A percentile compares a stretch with the other conserved stretches of the same genome.
These are phyloP conservation scores for Creontiades dilutus DNA, from an alignment of 2,888 invertebrate species.

Conservation along the genomic window DNA sequence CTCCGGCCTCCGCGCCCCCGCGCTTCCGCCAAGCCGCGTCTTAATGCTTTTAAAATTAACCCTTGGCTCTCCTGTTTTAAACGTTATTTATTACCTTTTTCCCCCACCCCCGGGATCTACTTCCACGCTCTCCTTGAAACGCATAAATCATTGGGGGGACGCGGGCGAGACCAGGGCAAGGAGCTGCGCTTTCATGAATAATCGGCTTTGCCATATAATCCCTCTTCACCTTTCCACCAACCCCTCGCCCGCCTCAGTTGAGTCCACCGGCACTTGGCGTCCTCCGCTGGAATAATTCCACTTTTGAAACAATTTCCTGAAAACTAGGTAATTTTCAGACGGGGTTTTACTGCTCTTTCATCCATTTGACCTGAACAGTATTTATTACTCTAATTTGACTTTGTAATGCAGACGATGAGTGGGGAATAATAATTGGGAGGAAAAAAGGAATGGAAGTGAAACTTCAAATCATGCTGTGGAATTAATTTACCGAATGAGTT, in stretches of 20 bases:
- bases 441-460: not conserved
- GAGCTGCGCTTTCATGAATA: slow-evolving; percentile 66
- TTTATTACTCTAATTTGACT: slow-evolving; percentile 33
- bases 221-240: slow-evolving; percentile 16
- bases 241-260: not conserved
- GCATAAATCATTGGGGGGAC: slow-evolving; percentile 60
- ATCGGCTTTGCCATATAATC: slow-evolving; percentile 66
- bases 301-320: slow-evolving; percentile 39
- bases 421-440: not conserved
- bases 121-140: slow-evolving; percentile 48
- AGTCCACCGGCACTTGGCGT: slow-evolving; percentile 24
- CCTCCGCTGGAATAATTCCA: not conserved
- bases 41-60: slow-evolving; percentile 69
- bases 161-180: slow-evolving; percentile 33
- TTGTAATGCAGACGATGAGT: not conserved
- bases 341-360: not conserved
- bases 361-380: slow-evolving; percentile 25
- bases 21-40: slow-evolving; percentile 13
- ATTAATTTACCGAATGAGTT: not conserved
- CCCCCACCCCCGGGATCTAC: slow-evolving; percentile 38
- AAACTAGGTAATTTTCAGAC: slow-evolving; percentile 28
- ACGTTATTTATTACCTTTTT: slow-evolving; percentile 63
- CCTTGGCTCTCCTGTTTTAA: slow-evolving; percentile 60
- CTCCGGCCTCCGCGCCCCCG: not conserved
- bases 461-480: not conserved